These are phyloP conservation scores for Halocaridina rubra DNA, from an alignment of 2,888 invertebrate species.

Conservation along the genomic window DNA sequence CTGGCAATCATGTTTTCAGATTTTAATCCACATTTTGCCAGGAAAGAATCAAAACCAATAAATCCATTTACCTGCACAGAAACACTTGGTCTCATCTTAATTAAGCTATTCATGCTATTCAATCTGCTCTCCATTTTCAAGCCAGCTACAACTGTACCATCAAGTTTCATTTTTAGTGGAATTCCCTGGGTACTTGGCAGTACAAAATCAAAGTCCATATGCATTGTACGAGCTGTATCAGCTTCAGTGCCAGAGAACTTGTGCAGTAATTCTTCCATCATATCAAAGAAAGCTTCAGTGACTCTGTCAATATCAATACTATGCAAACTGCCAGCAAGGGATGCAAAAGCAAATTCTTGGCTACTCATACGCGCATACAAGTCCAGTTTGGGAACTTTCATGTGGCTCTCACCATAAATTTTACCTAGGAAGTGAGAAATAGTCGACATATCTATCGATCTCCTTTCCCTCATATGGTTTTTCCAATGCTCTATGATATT, in stretches of 20 bases:
- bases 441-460: background rate
- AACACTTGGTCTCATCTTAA: constrained; percentile 23
- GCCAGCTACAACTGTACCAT: constrained; percentile 11
- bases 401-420: background rate
- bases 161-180: constrained; percentile 30
- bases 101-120: background rate
- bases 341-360: constrained; percentile 36
- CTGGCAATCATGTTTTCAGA: background rate
- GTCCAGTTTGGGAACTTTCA: background rate
- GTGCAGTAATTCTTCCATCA: background rate
- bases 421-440: constrained; percentile 24
- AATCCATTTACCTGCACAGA: constrained; percentile 13
- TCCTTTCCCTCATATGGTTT: background rate
- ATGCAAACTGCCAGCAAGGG: background rate
- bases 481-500: background rate
- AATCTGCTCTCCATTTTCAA: background rate
- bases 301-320: background rate
- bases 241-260: background rate
- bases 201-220: constrained; percentile 17
- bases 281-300: background rate
- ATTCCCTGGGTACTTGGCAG: constrained; percentile 57
- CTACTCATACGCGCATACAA: constrained; percentile 10
- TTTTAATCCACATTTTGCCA: constrained; percentile 12
- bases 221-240: constrained; percentile 22
- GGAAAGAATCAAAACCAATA: constrained; percentile 33